phyloP scores from a whole-genome alignment of 2,113 vertebrate genomes.

The Apus apus region DNA sequence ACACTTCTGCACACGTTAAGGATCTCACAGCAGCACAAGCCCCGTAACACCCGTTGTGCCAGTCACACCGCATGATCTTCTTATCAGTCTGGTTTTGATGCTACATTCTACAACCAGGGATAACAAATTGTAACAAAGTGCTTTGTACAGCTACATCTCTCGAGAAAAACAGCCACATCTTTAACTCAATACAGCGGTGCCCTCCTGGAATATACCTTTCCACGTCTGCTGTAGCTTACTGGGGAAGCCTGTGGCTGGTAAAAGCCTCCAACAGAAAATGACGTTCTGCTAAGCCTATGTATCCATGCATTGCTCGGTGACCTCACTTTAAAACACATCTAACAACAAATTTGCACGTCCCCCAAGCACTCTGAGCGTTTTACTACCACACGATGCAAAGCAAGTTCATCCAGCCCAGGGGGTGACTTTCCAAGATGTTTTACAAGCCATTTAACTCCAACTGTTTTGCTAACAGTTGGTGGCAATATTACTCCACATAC shows the following conservation, averaged over 20 bases:
- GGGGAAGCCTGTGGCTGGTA: not conserved
- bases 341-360: not conserved
- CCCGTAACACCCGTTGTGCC: accelerated
- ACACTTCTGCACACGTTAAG: accelerated
- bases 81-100: not conserved
- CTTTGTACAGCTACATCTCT: not conserved
- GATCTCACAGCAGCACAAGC: not conserved
- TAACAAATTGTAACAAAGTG: not conserved
- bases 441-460: not conserved
- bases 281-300: not conserved
- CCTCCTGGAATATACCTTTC: not conserved
- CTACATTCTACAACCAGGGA: not conserved
- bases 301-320: accelerated
- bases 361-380: not conserved
- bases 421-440: not conserved
- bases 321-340: not conserved
- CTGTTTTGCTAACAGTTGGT: not conserved
- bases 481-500: not conserved
- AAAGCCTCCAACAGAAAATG: not conserved
- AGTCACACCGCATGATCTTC: not conserved
- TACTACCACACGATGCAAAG: not conserved
- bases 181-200: not conserved
- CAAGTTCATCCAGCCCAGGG: not conserved
- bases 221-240: not conserved
- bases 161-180: not conserved